Conservation (phyloP, 2,888 invertebrate species). For the Calliphora vomitoria region DNA sequence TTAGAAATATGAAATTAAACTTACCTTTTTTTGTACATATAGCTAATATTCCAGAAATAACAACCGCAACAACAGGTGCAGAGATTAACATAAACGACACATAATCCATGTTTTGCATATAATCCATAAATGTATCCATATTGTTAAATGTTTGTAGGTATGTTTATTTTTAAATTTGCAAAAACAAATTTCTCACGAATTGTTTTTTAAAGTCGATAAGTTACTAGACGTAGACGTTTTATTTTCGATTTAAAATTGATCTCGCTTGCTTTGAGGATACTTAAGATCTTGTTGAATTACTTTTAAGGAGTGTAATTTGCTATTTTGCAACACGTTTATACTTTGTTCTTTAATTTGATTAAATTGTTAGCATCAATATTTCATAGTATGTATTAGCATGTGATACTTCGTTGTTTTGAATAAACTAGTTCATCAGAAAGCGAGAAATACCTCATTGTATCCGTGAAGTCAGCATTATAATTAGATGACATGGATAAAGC, state of each 20-base stretch:
- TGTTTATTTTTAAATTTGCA: not conserved
- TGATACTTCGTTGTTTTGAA: conserved; percentile 33
- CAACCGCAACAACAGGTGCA: conserved; percentile 47
- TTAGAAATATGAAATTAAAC: not conserved
- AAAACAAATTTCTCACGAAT: no score
- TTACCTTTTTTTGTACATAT: conserved; percentile 65
- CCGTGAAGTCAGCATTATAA: conserved; percentile 4
- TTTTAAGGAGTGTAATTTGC: no score
- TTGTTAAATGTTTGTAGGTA: conserved; percentile 9
- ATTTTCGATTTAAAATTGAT: not conserved
- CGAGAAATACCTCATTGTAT: conserved; percentile 39
- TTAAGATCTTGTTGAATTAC: not conserved
- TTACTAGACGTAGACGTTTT: no score
- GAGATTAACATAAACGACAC: conserved; percentile 53
- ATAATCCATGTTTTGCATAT: conserved; percentile 61
- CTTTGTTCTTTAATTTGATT: not conserved
- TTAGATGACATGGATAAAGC: conserved; percentile 28
- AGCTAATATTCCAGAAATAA: conserved; percentile 61
- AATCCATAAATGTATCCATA: conserved; percentile 58
- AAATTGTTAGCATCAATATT: not conserved
- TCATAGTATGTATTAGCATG: not conserved
- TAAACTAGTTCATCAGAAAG: conserved; percentile 19
- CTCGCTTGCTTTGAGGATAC: not conserved
- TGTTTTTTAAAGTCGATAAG: not conserved
- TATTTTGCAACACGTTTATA: no score